phyloP scores from a whole-genome alignment of 2,797 vertebrate genomes.

The Acanthurus tractus region DNA sequence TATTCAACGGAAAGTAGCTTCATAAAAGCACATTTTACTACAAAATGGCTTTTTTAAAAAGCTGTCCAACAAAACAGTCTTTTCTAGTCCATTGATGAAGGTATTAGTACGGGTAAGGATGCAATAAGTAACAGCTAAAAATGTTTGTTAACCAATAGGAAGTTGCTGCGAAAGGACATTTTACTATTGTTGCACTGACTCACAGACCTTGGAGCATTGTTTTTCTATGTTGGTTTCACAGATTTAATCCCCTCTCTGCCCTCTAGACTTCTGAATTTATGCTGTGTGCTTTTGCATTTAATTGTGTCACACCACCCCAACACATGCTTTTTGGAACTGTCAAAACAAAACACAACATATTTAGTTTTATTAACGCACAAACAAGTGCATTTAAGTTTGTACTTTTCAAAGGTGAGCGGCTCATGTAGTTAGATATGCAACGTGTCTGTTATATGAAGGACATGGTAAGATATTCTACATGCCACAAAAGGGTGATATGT shows the following conservation, averaged over 20 bases:
- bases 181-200: conserved; percentile 62
- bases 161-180: conserved; percentile 72
- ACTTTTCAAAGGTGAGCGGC: background rate
- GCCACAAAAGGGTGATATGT: background rate
- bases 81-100: conserved; percentile 47
- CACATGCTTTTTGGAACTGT: conserved; percentile 8
- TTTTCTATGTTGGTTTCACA: conserved; percentile 24
- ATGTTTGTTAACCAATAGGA: conserved; percentile 36
- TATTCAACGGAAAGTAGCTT: conserved; percentile 9
- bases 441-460: background rate
- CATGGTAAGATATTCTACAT: background rate
- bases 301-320: conserved; percentile 4
- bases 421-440: background rate
- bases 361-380: background rate
- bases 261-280: conserved; percentile 39
- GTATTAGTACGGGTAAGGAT: conserved; percentile 38
- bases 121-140: conserved; percentile 34
- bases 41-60: conserved; percentile 31
- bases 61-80: conserved; percentile 32
- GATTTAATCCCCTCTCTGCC: conserved; percentile 44
- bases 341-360: conserved; percentile 6
- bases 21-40: conserved; percentile 35
- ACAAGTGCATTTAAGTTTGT: background rate
- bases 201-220: conserved; percentile 54
- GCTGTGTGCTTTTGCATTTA: conserved; percentile 19